These are phyloP conservation scores for Protonibea diacanthus DNA, from an alignment of 2,797 vertebrate genomes.

Conservation along the genomic window DNA sequence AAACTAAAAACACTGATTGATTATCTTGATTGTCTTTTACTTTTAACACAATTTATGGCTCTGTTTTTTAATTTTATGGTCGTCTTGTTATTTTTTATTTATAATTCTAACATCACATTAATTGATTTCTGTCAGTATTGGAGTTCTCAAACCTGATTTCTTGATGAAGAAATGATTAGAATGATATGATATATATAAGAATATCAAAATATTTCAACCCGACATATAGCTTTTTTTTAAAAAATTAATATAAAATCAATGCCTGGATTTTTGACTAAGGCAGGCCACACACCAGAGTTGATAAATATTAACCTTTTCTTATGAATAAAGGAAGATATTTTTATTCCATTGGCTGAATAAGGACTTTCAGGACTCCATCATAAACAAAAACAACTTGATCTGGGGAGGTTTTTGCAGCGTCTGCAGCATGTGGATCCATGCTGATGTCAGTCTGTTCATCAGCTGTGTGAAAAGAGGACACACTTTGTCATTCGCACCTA, in stretches of 20 bases:
- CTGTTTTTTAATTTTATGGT: too few relatives aligned
- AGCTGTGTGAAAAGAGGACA: background rate
- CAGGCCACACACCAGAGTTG: background rate
- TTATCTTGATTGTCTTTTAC: too few relatives aligned
- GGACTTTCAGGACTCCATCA: background rate
- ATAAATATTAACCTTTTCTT: background rate
- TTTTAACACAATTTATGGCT: too few relatives aligned
- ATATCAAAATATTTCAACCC: too few relatives aligned
- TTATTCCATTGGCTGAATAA: background rate
- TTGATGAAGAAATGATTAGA: background rate
- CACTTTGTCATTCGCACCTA: background rate
- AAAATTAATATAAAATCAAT: too few relatives aligned
- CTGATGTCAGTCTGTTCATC: background rate
- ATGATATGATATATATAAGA: too few relatives aligned
- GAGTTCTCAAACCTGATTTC: background rate
- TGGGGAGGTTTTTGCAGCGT: background rate
- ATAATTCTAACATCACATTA: too few relatives aligned
- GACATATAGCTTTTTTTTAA: too few relatives aligned
- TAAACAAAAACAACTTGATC: background rate
- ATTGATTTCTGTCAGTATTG: background rate
- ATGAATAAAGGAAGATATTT: background rate
- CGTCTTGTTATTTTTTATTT: background rate
- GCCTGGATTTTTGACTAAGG: too few relatives aligned
- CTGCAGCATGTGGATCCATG: background rate
- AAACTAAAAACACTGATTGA: too few relatives aligned